phyloP scores from a whole-genome alignment of 53 echinoderm and acorn worm species.

The Apostichopus leukothele region DNA sequence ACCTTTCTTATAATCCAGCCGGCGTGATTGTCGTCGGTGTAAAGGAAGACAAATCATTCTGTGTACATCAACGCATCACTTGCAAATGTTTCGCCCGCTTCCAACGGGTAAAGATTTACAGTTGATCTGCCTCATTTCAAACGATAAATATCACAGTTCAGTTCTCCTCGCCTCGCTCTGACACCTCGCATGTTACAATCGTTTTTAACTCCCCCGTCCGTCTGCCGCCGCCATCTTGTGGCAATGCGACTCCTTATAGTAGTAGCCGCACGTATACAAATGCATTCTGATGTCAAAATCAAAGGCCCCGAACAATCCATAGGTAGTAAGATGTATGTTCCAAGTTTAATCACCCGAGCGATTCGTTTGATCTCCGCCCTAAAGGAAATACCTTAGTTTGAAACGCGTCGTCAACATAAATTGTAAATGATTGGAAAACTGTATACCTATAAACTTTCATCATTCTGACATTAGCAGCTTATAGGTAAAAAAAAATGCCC shows the following conservation, averaged over 20 bases:
- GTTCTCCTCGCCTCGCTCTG: constrained; percentile 32
- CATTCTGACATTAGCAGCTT: background rate
- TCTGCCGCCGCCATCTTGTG: background rate
- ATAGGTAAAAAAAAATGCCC: background rate
- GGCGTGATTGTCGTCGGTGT: background rate
- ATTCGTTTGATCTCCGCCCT: constrained; percentile 33
- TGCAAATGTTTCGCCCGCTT: constrained; percentile 10
- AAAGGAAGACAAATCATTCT: constrained; percentile 28
- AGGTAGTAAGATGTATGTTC: constrained; percentile 15
- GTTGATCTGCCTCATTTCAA: constrained; percentile 13
- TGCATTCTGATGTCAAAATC: constrained; percentile 25
- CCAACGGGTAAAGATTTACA: constrained; percentile 23
- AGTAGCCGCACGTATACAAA: background rate
- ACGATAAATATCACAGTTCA: constrained; percentile 27
- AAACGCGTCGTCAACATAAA: constrained; percentile 1
- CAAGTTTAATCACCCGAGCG: constrained; percentile 21
- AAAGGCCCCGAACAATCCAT: background rate
- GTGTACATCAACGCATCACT: background rate
- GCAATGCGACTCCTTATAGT: background rate
- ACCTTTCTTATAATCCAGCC: background rate
- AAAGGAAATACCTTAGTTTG: background rate
- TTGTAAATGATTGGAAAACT: constrained; percentile 14
- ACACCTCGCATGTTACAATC: constrained; percentile 37
- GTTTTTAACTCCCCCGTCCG: background rate
- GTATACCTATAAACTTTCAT: background rate